Base-by-base conservation (phyloP, 2,113 vertebrate genomes). In the Oreocharis arfaki region DNA sequence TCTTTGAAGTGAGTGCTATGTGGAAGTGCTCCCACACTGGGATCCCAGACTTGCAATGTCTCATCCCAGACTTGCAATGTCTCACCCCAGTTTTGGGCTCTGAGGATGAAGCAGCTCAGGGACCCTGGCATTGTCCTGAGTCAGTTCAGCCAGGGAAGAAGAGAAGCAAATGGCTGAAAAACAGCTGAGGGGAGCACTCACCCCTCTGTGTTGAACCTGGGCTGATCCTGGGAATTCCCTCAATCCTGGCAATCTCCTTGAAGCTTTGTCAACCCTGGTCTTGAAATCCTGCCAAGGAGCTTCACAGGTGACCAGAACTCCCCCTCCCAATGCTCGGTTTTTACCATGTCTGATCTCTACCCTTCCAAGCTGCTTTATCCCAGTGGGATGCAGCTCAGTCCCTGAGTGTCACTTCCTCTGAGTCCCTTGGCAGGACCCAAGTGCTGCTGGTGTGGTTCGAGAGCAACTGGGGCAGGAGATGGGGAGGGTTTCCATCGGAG, bases 361-460 rank as follows among this genome's bases (percentile, higher is more conserved):
- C 15, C 35, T 46, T 1, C 30, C 8, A 24, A 56, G 44, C 24
- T 18, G n/a, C 41, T 26, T 21, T 11, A 21, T 42, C 32, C 67
- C 49, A 11, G 19, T 0, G 32, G 27, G 49, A 44, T 73, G 46
- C 75, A 70, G 68, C 47, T 60, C 37, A 11, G 33, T 6, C 28
- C 63, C 52, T 19, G 20, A 1, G 18, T 0, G 0, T 24, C 17
- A 3, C 44, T 22, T 13, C 10, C 10, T 16, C 63, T 0, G 0
- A 53, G 47, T 20, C 59, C 53, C 49, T 24, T 5, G 55, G 74
- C 68, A 55, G 79, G 3, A 37, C 41, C 5, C 3, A 52, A 37
- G 28, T 3, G n/a, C 52, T 0, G 0, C 17, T 2, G 55, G 41
- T 26, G 3, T 1, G 2, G 46, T 3, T 35, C 0, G 0, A 39